Conservation (phyloP, 92 coral and sea anemone genomes). For the Umimayanthus chanpuru region DNA sequence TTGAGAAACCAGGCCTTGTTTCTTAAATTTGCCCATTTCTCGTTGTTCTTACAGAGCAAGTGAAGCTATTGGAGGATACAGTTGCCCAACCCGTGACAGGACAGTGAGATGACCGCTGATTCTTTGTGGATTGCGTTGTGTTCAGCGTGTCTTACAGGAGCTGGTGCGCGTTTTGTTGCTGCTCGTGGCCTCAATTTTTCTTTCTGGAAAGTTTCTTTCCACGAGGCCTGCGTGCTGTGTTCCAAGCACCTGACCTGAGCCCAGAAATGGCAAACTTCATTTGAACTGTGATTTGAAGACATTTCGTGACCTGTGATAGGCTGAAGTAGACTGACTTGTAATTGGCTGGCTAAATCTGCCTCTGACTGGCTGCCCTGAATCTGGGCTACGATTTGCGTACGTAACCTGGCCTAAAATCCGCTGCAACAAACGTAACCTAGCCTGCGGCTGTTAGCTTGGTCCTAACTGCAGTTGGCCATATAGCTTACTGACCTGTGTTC, state of each 20-base stretch:
- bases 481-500: background rate
- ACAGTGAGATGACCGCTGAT: background rate
- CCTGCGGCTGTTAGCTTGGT: background rate
- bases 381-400: background rate
- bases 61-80: conserved; percentile 65
- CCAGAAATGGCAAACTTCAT: background rate
- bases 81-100: conserved; percentile 49
- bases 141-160: background rate
- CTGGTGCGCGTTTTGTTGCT: background rate
- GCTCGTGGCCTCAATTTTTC: background rate
- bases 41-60: conserved; percentile 61
- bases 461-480: background rate
- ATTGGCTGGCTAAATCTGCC: background rate
- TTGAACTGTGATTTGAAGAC: background rate
- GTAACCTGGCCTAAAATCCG: background rate
- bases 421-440: no score
- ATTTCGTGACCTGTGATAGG: background rate
- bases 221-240: no score
- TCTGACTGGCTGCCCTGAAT: background rate
- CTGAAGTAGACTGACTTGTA: background rate
- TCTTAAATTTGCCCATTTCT: background rate
- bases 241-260: background rate
- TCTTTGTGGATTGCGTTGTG: background rate
- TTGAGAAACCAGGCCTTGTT: background rate
- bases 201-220: no score